Percentiles rank a stretch among this genome's conserved stretches.
Conservation (phyloP, 2,797 vertebrate species). For the Sebastes matsubarae region DNA sequence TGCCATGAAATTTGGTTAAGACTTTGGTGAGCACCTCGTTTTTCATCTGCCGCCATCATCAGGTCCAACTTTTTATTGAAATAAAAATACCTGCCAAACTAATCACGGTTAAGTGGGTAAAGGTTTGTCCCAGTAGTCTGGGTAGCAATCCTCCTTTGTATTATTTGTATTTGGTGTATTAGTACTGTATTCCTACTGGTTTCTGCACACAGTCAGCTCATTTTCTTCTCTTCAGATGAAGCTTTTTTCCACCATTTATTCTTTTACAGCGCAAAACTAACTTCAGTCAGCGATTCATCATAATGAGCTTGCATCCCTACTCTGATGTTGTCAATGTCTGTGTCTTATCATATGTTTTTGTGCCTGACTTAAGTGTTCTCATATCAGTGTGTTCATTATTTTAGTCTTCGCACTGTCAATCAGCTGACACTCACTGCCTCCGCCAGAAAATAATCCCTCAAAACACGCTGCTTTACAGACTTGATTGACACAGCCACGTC, state of each 20-base stretch:
- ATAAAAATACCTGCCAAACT: neutral
- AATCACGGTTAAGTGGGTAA: neutral
- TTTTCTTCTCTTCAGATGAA: neutral
- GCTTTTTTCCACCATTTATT: neutral
- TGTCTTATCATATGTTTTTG: neutral
- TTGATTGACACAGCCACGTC: conserved; percentile 25
- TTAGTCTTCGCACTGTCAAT: conserved; percentile 29
- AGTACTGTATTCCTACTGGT: neutral
- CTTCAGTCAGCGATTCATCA: neutral
- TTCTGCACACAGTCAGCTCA: neutral
- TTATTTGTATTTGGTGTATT: neutral
- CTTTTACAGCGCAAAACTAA: neutral
- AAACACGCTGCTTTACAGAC: neutral
- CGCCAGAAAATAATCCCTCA: conserved; percentile 5
- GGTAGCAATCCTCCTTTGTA: neutral
- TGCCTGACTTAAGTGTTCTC: neutral
- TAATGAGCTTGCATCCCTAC: neutral
- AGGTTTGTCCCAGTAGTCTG: neutral
- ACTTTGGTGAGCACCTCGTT: neutral
- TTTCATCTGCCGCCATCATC: neutral
- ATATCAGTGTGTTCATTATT: neutral
- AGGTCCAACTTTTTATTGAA: neutral
- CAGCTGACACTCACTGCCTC: neutral
- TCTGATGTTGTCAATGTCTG: neutral
- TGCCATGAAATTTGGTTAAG: neutral